Evolutionary conservation across 2,888 invertebrate species (phyloP).

Genomic region (Lasioglossum leucozonium): DNA sequence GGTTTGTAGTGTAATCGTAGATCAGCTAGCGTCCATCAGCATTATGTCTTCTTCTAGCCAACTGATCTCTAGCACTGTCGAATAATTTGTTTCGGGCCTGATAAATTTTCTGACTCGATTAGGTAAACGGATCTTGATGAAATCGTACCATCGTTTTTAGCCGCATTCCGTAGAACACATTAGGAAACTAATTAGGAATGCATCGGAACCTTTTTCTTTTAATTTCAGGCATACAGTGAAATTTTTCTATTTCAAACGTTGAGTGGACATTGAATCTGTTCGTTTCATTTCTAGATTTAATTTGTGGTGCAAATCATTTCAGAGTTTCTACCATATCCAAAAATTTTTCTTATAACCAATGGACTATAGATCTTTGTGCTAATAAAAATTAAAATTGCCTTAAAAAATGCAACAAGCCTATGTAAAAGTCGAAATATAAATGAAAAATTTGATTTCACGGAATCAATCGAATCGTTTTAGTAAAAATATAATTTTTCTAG

Average conservation of each 20-base stretch:
- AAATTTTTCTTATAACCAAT: neutral
- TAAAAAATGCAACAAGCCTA: neutral
- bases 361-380: neutral
- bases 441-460: too few relatives aligned
- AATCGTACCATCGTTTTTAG: neutral
- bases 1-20: neutral
- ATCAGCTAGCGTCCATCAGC: neutral
- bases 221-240: too few relatives aligned
- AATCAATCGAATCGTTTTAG: too few relatives aligned
- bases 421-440: neutral
- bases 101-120: neutral
- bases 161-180: neutral
- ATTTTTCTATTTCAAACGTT: too few relatives aligned
- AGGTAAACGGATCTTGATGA: neutral
- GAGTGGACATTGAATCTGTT: too few relatives aligned
- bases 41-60: conserved; percentile 13
- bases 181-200: neutral
- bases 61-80: neutral
- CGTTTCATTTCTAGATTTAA: neutral
- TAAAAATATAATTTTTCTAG: too few relatives aligned
- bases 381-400: neutral
- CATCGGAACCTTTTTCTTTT: neutral
- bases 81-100: conserved; percentile 14
- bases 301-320: neutral
- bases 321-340: neutral